Percentiles rank a stretch among this genome's conserved stretches.
Evolutionary conservation across 2,888 invertebrate species (phyloP).

Genomic region (Orthosia gracilis): DNA sequence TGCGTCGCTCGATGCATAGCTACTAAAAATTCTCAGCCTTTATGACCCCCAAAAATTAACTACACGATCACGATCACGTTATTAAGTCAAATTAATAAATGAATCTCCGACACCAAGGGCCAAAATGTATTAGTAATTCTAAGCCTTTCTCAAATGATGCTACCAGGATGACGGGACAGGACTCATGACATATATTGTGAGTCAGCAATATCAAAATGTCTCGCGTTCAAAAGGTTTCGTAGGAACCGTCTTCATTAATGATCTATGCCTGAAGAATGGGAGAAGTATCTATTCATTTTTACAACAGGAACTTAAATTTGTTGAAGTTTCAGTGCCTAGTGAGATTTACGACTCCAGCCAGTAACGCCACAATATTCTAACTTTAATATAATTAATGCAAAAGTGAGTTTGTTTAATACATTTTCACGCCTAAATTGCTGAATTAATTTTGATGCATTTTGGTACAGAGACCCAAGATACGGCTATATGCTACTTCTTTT

Average conservation of each 20-base stretch:
- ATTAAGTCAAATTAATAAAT: conserved; percentile 42
- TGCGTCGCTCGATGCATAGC: neutral
- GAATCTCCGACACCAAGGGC: conserved; percentile 38
- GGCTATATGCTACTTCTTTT: no score
- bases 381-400: no score
- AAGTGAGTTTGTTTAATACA: no score
- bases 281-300: neutral
- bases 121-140: conserved; percentile 37
- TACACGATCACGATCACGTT: conserved; percentile 7
- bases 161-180: conserved; percentile 38
- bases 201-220: conserved; percentile 44
- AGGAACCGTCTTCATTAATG: conserved; percentile 34
- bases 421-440: no score
- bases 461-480: no score
- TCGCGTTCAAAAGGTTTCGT: conserved; percentile 38
- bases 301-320: conserved; percentile 23
- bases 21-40: conserved; percentile 26
- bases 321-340: neutral
- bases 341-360: neutral
- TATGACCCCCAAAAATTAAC: conserved; percentile 27
- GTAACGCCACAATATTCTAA: no score
- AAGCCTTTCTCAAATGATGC: conserved; percentile 42
- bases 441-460: no score
- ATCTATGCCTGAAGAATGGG: conserved; percentile 28
- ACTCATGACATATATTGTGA: conserved; percentile 40